A percentile compares a stretch with the other conserved stretches of the same genome.
Evolutionary conservation across 2,797 vertebrate genomes (phyloP).

Genomic region (Clarias fuscus): DNA sequence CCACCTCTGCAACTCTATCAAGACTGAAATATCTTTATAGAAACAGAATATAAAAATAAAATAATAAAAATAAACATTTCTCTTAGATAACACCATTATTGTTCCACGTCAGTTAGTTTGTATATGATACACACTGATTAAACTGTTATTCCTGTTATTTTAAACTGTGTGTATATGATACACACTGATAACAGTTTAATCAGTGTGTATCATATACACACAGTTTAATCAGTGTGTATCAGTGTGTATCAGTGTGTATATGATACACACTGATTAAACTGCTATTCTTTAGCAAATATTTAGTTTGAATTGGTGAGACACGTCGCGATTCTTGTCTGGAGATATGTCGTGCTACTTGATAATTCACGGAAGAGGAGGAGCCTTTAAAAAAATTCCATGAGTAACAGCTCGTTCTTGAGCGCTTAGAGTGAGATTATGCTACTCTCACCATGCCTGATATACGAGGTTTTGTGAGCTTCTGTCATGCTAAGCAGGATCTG

Average conservation of each 20-base stretch:
- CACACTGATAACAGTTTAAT: too few species aligned
- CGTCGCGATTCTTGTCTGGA: not conserved
- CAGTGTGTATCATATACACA: too few species aligned
- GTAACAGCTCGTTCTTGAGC: constrained; percentile 26
- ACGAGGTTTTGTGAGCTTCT: constrained; percentile 14
- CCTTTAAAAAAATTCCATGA: constrained; percentile 22
- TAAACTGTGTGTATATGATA: too few species aligned
- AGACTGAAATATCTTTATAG: not conserved
- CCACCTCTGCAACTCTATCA: not conserved
- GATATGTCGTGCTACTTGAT: not conserved
- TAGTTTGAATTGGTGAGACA: not conserved
- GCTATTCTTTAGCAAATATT: not conserved
- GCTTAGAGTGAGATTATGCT: constrained; percentile 1
- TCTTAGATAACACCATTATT: not conserved
- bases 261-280: not conserved
- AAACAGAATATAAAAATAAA: not conserved
- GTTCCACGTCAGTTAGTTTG: not conserved
- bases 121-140: not conserved
- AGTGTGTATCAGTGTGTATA: too few species aligned
- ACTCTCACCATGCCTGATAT: constrained; percentile 18
- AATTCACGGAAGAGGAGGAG: constrained; percentile 37
- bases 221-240: too few species aligned
- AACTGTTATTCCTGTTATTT: too few species aligned
- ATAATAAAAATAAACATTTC: not conserved
- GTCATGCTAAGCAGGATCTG: constrained; percentile 5